Evolutionary conservation across 2,113 vertebrate genomes (phyloP).

Genomic region (Ramphastos sulfuratus): DNA sequence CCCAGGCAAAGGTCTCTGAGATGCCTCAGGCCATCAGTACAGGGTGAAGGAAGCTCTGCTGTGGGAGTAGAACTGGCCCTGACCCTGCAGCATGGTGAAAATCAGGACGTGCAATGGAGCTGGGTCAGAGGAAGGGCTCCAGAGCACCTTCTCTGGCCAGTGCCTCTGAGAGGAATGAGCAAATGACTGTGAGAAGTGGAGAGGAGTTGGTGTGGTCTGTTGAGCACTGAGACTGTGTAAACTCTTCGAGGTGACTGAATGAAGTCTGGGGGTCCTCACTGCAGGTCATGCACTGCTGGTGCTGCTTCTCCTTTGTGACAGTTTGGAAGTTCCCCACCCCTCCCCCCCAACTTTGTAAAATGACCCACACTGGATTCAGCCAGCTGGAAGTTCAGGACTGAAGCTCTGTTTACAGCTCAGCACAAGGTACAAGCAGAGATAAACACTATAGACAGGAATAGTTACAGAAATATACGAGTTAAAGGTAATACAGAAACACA

Average conservation of each 20-base stretch:
- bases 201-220: not conserved
- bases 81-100: not conserved
- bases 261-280: not conserved
- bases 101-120: not conserved
- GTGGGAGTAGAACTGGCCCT: not conserved
- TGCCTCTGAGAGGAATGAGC: not conserved
- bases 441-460: too few relatives aligned
- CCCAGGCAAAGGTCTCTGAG: not conserved
- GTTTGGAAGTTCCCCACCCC: too few relatives aligned
- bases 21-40: not conserved
- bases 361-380: too few relatives aligned
- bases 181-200: not conserved
- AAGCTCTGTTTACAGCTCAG: too few relatives aligned
- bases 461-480: too few relatives aligned
- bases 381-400: too few relatives aligned
- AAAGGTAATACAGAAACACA: too few relatives aligned
- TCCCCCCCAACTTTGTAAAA: too few relatives aligned
- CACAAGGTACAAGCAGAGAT: too few relatives aligned
- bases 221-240: not conserved
- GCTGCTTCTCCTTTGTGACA: not conserved
- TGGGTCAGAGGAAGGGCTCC: not conserved
- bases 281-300: not conserved
- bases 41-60: not conserved
- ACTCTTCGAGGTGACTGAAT: not conserved
- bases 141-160: not conserved